Evolutionary conservation across 2,888 invertebrate species (phyloP).

Genomic region (Pammene aurita): DNA sequence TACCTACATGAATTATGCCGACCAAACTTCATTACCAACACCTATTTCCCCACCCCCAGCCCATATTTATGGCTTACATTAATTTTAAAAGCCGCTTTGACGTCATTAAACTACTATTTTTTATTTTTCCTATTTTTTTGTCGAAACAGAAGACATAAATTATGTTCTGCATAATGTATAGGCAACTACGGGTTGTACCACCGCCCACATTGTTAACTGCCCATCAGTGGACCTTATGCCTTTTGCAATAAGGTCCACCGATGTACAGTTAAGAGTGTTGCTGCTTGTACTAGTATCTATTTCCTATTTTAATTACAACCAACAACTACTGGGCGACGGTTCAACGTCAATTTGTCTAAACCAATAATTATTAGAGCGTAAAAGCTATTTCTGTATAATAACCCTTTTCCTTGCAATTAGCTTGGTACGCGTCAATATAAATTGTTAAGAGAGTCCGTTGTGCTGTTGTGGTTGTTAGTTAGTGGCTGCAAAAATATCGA

Average conservation of each 20-base stretch:
- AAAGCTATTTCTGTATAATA: constrained; percentile 23
- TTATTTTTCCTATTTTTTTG: not conserved
- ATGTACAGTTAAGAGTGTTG: too few relatives aligned
- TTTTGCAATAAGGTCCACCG: too few relatives aligned
- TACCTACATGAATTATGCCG: not conserved
- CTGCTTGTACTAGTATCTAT: not conserved
- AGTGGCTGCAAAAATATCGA: not conserved
- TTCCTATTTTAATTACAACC: constrained; percentile 12
- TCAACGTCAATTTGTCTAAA: constrained; percentile 1
- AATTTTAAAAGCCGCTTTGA: not conserved
- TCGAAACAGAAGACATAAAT: not conserved
- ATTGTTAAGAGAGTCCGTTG: too few relatives aligned
- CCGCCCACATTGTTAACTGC: too few relatives aligned
- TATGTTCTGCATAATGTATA: not conserved
- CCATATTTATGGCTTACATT: not conserved
- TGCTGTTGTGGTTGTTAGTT: too few relatives aligned
- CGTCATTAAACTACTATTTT: not conserved
- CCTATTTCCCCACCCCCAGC: not conserved
- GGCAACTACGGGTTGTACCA: not conserved
- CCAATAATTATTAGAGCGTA: constrained; percentile 16
- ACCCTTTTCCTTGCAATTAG: constrained; percentile 12
- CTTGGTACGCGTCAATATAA: constrained; percentile 9
- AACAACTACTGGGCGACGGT: constrained; percentile 3
- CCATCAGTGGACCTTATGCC: too few relatives aligned
- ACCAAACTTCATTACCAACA: not conserved